These are phyloP conservation scores for Stichodactyla helianthus DNA, from an alignment of 64 coral and sea anemone genomes.

Conservation along the genomic window DNA sequence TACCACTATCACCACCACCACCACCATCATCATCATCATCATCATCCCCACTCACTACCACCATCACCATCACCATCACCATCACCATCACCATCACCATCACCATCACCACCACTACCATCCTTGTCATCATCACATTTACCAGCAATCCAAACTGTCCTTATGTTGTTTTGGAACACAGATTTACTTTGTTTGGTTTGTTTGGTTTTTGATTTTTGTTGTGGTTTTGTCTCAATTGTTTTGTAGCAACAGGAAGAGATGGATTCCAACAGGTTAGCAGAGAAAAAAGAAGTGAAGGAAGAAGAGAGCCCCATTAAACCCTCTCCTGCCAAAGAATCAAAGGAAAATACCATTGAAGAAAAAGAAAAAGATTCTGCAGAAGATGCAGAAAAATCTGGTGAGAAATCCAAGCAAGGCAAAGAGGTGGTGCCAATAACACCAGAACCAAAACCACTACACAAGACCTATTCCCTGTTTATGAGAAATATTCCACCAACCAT, in stretches of 20 bases:
- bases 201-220: no score
- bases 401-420: slow-evolving; percentile 28
- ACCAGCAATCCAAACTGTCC: no score
- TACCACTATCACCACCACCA: no score
- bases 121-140: no score
- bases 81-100: background rate
- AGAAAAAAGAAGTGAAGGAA: slow-evolving; percentile 76
- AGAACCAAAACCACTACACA: slow-evolving; percentile 76
- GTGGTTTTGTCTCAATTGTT: background rate
- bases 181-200: no score
- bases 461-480: slow-evolving; percentile 90
- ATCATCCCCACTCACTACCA: no score
- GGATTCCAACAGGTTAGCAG: slow-evolving; percentile 83
- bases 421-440: background rate
- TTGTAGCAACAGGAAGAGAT: slow-evolving; percentile 32
- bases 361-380: slow-evolving; percentile 75
- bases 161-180: no score
- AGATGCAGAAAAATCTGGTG: slow-evolving; percentile 48
- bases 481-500: slow-evolving; percentile 88
- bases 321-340: slow-evolving; percentile 40
- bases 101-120: background rate
- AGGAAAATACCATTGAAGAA: slow-evolving; percentile 73
- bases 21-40: no score
- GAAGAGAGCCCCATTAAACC: slow-evolving; percentile 70
- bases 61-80: no score